Evolutionary conservation across 2,113 vertebrate species (phyloP), one percentile per base, ranked within the genome.

Genomic region (Malurus cyaneus): DNA sequence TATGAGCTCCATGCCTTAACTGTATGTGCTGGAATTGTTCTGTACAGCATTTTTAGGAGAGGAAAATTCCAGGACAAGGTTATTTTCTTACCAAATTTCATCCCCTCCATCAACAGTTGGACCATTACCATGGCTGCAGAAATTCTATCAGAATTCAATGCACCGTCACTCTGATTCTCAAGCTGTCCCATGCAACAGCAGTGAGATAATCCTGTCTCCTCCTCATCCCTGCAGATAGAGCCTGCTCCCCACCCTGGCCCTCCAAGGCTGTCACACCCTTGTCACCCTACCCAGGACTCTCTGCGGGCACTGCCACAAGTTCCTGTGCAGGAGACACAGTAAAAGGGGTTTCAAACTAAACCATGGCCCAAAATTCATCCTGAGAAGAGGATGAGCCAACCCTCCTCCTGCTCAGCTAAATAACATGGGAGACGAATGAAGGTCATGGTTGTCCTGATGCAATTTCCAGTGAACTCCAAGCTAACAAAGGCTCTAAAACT

Each of bases 161-260:
- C 21, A 29, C 39, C 16, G 64, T 15, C 36, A 47, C 12, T 36
- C n/a, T 72, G 73, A 24, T 25, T 67, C 32, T 20, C 24, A 36
- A 28, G 8, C 12, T 54, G 31, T 17, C 32, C 54, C 8, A 4
- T 6, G 9, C 4, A 25, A 26, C 1, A 8, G 36, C 15, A 57
- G 7, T 23, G 50, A 32, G 56, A 11, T 28, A 57, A 21, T 14
- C 16, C 29, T 9, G 16, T 19, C 54, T 18, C 13, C 11, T 4
- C 39, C 24, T 14, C 64, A 18, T 47, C 24, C 66, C 62, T 32
- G 2, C 1, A 4, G 64, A 4, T 0, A 1, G 29, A 39, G 14
- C 7, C 13, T 3, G 0, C 18, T 42, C 65, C 24, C 44, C 28
- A 34, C 17, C 19, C 32, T 3, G 2, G 14, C 8, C 34, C 50